A percentile compares a stretch with the other conserved stretches of the same genome.
phyloP scores from a whole-genome alignment of 2,113 vertebrate species.

The Megaceryle torquata region DNA sequence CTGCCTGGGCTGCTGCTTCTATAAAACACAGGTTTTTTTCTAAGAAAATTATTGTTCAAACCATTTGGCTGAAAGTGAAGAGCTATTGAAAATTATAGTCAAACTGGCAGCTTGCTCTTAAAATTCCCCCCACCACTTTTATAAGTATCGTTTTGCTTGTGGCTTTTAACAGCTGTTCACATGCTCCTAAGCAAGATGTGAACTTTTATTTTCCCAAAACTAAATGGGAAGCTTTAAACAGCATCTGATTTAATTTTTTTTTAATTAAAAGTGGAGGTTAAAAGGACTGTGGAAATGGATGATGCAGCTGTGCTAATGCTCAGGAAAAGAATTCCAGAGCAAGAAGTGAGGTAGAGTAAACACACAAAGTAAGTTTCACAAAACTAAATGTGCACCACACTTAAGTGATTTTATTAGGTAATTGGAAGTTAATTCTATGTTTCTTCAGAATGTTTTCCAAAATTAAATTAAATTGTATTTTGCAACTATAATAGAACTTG shows the following conservation, averaged over 20 bases:
- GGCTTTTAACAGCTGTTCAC: slow-evolving; percentile 69
- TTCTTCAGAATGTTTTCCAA: background rate
- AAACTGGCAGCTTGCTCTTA: slow-evolving; percentile 61
- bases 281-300: slow-evolving; percentile 42
- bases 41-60: slow-evolving; percentile 62
- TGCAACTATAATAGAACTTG: background rate
- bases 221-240: slow-evolving; percentile 58
- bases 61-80: slow-evolving; percentile 50
- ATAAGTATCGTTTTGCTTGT: slow-evolving; percentile 61
- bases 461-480: background rate
- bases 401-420: slow-evolving; percentile 9
- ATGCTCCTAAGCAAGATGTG: slow-evolving; percentile 56
- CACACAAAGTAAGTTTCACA: slow-evolving; percentile 31
- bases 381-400: background rate
- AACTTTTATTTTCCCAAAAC: slow-evolving; percentile 63
- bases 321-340: slow-evolving; percentile 46
- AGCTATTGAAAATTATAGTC: slow-evolving; percentile 45
- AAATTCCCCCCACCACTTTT: slow-evolving; percentile 55
- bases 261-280: slow-evolving; percentile 65
- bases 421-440: slow-evolving; percentile 21
- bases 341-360: slow-evolving; percentile 62
- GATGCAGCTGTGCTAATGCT: slow-evolving; percentile 63
- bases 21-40: slow-evolving; percentile 36
- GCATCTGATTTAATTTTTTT: slow-evolving; percentile 65
- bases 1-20: slow-evolving; percentile 29